Evolutionary conservation across 2,888 invertebrate species (phyloP), one percentile per base, ranked within the genome.

Genomic region (Saturnia japonica): DNA sequence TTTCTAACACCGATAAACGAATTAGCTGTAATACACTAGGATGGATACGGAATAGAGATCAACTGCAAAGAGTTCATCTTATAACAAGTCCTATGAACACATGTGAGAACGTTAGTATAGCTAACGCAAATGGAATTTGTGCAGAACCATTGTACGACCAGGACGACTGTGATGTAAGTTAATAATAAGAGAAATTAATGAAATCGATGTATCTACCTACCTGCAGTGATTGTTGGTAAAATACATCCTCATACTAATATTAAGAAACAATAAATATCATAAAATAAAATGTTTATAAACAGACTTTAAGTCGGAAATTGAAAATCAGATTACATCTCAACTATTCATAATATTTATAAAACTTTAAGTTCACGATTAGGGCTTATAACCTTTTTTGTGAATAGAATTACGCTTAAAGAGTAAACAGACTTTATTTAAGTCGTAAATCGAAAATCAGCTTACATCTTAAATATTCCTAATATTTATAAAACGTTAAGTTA

Each of bases 61-160:
- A 97, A 83, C 86, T 98, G 79, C 97, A 97, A 86, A 94, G 98
- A 73, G 96, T 97, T 8, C 97, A 97, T 83, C 94, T 98, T 19
- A 95, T 96, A 78, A 94, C 96, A 51, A 96, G 96, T 70, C 95
- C 96, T 51, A 97, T 97, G 97, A 96, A 96, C 73, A 96, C 95
- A 42, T 98, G 98, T 83, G 97, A 97, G 83, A 97, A 98, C 85
- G 96, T 97, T 72, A 97, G 97, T 85, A 97, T 97, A 77, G 96
- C 97, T 7, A 97, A 96, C 45, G 96, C 96, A 4, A 97, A 98
- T 82, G 97, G 97, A 77, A 94, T 98, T 77, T 98, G 98, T 85
- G 96, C 97, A 9, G 97, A 97, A 81, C 96, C 97, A 1, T 94
- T 96, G 28, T 96, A 96, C 82, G 96, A 96, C 76, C 96, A 96